A percentile compares a stretch with the other conserved stretches of the same genome.
phyloP scores from a whole-genome alignment of 2,797 vertebrate genomes.

The Chromobotia macracanthus region DNA sequence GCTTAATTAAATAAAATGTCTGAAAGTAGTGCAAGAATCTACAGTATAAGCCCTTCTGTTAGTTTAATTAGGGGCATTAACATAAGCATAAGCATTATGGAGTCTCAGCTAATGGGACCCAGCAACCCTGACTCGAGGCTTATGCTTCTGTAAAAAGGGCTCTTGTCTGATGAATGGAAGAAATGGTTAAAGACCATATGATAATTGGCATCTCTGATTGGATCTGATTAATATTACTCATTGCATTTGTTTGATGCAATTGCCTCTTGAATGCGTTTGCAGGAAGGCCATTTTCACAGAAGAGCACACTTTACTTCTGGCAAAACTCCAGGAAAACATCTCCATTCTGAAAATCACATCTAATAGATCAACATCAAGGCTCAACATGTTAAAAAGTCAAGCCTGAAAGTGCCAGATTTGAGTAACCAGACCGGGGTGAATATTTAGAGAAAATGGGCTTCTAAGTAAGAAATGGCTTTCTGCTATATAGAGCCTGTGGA shows the following conservation, averaged over 20 bases:
- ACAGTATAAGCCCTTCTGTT: neutral
- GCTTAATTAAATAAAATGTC: neutral
- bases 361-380: constrained; percentile 10
- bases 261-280: constrained; percentile 21
- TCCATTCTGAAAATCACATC: neutral
- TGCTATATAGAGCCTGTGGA: neutral
- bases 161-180: constrained; percentile 24
- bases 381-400: constrained; percentile 20
- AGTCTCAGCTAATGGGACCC: constrained; percentile 13
- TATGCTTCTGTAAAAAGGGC: constrained; percentile 27
- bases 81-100: constrained; percentile 1
- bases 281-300: constrained; percentile 17
- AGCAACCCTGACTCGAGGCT: constrained; percentile 17
- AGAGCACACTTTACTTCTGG: constrained; percentile 26
- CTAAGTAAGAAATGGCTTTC: constrained; percentile 3
- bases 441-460: neutral
- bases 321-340: constrained; percentile 9
- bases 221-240: constrained; percentile 49
- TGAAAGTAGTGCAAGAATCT: neutral
- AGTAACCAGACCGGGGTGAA: neutral
- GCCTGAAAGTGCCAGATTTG: neutral
- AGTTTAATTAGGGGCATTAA: neutral
- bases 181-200: constrained; percentile 51
- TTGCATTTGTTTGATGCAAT: constrained; percentile 35
- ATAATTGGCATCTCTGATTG: constrained; percentile 52